These are phyloP conservation scores for Tauraco hartlaubi DNA, from an alignment of 2,797 vertebrate species.

Conservation along the genomic window DNA sequence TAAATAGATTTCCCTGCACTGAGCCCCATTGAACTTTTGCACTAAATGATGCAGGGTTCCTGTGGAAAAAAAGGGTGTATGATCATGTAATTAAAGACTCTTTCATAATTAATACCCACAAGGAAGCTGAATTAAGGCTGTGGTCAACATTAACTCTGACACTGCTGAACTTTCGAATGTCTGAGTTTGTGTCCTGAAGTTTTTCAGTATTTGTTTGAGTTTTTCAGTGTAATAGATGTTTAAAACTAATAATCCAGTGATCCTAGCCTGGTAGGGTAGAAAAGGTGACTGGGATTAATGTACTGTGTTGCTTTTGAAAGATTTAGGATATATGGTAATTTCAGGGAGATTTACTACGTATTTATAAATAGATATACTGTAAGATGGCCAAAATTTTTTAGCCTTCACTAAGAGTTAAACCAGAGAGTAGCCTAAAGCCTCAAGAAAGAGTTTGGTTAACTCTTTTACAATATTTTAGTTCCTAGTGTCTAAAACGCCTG, in stretches of 20 bases:
- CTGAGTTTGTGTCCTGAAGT: neutral
- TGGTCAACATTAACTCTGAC: neutral
- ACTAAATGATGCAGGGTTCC: neutral
- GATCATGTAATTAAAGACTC: slow-evolving; percentile 4
- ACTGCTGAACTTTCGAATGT: neutral
- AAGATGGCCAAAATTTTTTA: neutral
- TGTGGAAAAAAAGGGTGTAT: neutral
- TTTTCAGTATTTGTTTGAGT: neutral
- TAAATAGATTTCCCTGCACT: neutral
- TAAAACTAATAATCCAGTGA: neutral
- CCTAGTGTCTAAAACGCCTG: neutral
- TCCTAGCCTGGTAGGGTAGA: neutral
- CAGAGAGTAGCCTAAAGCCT: neutral
- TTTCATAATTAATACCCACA: neutral
- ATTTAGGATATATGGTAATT: neutral
- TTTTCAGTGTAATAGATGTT: neutral
- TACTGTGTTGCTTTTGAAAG: neutral
- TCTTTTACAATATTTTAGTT: slow-evolving; percentile 4
- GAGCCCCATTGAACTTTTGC: neutral
- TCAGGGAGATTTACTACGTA: neutral
- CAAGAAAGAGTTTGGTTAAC: neutral
- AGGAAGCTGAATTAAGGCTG: neutral
- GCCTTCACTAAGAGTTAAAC: neutral
- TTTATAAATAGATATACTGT: neutral
- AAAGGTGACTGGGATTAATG: neutral